Evolutionary conservation across 2,797 vertebrate genomes (phyloP), one percentile per base, ranked within the genome.

Genomic region (Hyperoplus lanceolatus): DNA sequence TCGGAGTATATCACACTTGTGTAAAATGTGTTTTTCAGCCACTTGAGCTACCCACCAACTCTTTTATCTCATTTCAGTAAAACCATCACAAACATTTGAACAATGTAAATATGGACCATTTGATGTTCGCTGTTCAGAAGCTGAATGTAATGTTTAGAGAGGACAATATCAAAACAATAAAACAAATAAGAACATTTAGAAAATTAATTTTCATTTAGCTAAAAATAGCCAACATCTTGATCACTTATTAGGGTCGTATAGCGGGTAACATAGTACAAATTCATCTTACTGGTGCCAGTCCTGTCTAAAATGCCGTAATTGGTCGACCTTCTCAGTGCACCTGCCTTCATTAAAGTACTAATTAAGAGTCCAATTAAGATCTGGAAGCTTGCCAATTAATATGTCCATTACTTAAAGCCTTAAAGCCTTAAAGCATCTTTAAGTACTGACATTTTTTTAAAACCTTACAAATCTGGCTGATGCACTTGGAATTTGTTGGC

Each of bases 291-390:
- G 49, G 64, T 51, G 15, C 56, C 70, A 21, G 49, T 50, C 45
- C 62, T 74, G 61, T 79, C 60, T 61, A 57, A 57, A 60, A 53
- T 55, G 43, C 56, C 45, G 48, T 73, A 73, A 79, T 74, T 78
- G 42, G 53, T 48, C 72, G 58, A 66, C 66, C 73, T 85, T 73
- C 72, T 43, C 36, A 48, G 58, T 62, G n/a, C 62, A 69, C 55
- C 39, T 74, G 36, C 10, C 11, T 79, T 71, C 61, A 72, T 74
- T 62, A 58, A 60, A 65, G 41, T 51, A 59, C n/a, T 72, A 70
- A 81, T 83, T 73, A 79, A 80, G 29, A 71, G 48, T 68, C 54
- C 57, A 68, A 16, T 73, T 73, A 76, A 48, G 45, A 72, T 67
- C 21, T 43, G 15, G 1, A 46, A 48, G 45, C 1, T 45, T 36